phyloP scores from a whole-genome alignment of 2,888 invertebrate genomes.

The Ametastegia equiseti region DNA sequence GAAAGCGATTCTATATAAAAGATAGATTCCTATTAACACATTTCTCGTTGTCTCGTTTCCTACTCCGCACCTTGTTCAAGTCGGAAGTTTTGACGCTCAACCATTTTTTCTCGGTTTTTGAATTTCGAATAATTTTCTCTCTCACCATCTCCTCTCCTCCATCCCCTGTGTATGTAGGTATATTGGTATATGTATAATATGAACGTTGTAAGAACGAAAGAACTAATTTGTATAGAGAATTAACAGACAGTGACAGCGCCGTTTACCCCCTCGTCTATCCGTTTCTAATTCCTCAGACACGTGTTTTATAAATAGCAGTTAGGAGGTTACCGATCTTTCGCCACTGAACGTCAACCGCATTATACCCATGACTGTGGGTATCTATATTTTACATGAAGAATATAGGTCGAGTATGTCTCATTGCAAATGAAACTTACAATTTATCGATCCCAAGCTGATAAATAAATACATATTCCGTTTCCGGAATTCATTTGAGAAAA shows the following conservation, averaged over 20 bases:
- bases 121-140: background rate
- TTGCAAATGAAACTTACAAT: too few species aligned
- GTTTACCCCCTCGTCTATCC: constrained; percentile 20
- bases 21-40: constrained; percentile 38
- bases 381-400: background rate
- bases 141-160: background rate
- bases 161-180: background rate
- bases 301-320: constrained; percentile 39
- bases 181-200: constrained; percentile 31
- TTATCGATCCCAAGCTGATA: too few species aligned
- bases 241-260: constrained; percentile 18
- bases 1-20: constrained; percentile 23
- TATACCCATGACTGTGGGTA: too few species aligned
- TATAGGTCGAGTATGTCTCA: constrained; percentile 22
- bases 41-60: constrained; percentile 1
- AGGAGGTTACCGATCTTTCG: constrained; percentile 42
- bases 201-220: constrained; percentile 27
- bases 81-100: constrained; percentile 29
- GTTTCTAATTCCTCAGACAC: constrained; percentile 31
- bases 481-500: background rate
- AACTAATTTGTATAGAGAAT: constrained; percentile 41
- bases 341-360: background rate
- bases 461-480: too few species aligned
- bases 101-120: constrained; percentile 5
- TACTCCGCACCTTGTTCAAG: constrained; percentile 18